Percentiles rank a stretch among this genome's conserved stretches.
Evolutionary conservation across 1,140 invertebrate species (phyloP).

Genomic region (Drosophila ogumai): DNA sequence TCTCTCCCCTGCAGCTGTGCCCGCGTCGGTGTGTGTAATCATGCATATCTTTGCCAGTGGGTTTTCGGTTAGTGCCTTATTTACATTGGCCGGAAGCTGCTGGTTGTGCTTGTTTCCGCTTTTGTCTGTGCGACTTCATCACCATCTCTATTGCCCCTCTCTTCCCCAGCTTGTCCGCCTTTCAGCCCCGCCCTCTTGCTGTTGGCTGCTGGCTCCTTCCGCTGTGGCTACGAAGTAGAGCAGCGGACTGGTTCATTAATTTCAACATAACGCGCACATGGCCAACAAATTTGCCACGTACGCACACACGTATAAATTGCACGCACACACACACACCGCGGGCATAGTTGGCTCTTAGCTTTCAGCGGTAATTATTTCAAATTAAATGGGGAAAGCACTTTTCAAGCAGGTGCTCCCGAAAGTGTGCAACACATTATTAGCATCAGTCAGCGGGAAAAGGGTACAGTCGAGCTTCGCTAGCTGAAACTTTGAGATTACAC

Average conservation of each 20-base stretch:
- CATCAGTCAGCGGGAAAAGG: conserved; percentile 27
- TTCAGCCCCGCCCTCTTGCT: conserved; percentile 2
- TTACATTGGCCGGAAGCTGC: conserved; percentile 65
- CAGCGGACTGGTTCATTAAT: conserved; percentile 65
- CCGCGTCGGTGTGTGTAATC: conserved; percentile 51
- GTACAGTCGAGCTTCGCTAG: background rate
- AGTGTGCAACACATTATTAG: conserved; percentile 56
- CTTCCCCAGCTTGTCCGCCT: background rate
- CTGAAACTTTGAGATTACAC: too few species aligned
- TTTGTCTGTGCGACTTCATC: conserved; percentile 55
- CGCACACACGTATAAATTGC: conserved; percentile 29
- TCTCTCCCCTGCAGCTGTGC: conserved; percentile 6
- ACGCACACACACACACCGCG: conserved; percentile 7
- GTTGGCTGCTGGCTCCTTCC: conserved; percentile 1
- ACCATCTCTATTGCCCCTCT: conserved; percentile 16
- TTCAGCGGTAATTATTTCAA: conserved; percentile 69
- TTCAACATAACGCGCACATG: conserved; percentile 65
- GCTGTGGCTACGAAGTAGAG: conserved; percentile 51
- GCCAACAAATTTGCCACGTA: conserved; percentile 43
- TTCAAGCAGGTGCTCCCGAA: conserved; percentile 52
- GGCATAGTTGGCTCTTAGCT: conserved; percentile 39
- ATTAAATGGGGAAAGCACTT: conserved; percentile 65
- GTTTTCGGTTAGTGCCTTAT: conserved; percentile 61
- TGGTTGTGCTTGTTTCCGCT: conserved; percentile 66
- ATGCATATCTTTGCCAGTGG: conserved; percentile 56